phyloP scores from a whole-genome alignment of 2,888 invertebrate genomes.

The Caenorhabditis zanzibari region DNA sequence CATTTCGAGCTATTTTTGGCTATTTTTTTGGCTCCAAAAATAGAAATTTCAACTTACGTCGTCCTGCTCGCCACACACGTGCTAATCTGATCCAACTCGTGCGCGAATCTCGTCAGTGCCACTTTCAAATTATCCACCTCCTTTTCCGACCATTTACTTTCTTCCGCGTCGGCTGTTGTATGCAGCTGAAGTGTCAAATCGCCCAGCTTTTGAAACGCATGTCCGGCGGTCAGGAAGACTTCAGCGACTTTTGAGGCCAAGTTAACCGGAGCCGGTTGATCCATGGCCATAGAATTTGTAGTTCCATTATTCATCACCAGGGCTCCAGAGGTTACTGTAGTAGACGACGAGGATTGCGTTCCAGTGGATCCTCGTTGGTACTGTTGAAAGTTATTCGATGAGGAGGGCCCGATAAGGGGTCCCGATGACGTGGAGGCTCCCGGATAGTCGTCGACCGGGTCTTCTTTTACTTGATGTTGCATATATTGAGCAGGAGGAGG shows the following conservation, averaged over 20 bases:
- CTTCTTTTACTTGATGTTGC: constrained; percentile 35
- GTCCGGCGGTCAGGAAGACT: constrained; percentile 81
- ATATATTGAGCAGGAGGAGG: constrained; percentile 4
- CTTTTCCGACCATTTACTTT: constrained; percentile 78
- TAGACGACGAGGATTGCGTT: not conserved
- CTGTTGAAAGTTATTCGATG: constrained; percentile 52
- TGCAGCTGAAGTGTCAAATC: constrained; percentile 80
- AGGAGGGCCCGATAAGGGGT: constrained; percentile 33
- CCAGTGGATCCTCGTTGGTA: constrained; percentile 46
- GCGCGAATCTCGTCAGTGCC: constrained; percentile 78
- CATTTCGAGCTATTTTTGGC: no score
- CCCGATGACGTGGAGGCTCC: constrained; percentile 43
- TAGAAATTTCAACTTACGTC: constrained; percentile 76
- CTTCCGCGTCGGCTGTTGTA: constrained; percentile 69
- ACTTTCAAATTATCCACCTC: constrained; percentile 77
- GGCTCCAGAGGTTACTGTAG: constrained; percentile 7
- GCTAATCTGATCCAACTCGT: constrained; percentile 80
- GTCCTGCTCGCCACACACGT: constrained; percentile 74
- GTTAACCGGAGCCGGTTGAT: constrained; percentile 70
- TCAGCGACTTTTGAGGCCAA: constrained; percentile 77
- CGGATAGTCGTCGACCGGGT: constrained; percentile 33
- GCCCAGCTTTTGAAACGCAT: constrained; percentile 81
- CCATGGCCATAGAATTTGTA: constrained; percentile 46
- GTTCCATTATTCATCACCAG: constrained; percentile 16
- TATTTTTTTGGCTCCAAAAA: no score